Base-by-base conservation (phyloP, 2,797 vertebrate genomes). In the Hypotaenidia philippensis region DNA sequence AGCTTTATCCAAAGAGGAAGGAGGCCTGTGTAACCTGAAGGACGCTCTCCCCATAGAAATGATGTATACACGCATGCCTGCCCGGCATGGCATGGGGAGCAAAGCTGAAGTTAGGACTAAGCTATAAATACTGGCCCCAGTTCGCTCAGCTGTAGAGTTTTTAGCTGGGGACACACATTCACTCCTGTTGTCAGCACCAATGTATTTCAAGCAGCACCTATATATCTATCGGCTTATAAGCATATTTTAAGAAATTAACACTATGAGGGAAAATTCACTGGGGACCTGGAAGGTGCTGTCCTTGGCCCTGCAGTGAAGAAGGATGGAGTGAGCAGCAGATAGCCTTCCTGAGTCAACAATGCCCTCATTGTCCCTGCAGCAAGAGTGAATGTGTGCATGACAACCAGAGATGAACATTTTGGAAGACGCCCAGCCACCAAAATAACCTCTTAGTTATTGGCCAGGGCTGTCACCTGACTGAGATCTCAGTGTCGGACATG, bases 1-100 rank as follows among this genome's bases (percentile, higher is more conserved):
- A 75, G 57, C 52, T 92, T 82, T 76, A 69, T 36, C 44, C 10
- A 65, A 84, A 59, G 31, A 76, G 74, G 47, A 87, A 63, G 61
- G 56, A 71, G 22, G 16, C 21, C 26, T 20, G 16, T 57, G 29
- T 41, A 45, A 49, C 32, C 44, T 63, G 56, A 82, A 79, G 53
- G 87, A 63, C 49, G 64, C 23, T 84, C 21, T 93, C 56, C 44
- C 14, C 50, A 20, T 7, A 44, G 29, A 59, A 81, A 21, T 47
- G 2, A n/a, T 13, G 5, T 22, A 63, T 20, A 63, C 44, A 77
- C 31, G 10, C 32, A n/a, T 11, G 4, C 52, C 70, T 82, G 22
- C 22, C 38, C 18, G 25, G 27, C 20, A 85, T 79, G 34, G 27
- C 78, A 65, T 2, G 18, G 32, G 13, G 3, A 7, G 4, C 6